phyloP scores from a whole-genome alignment of 2,797 vertebrate species.

The Gymnocypris eckloni region DNA sequence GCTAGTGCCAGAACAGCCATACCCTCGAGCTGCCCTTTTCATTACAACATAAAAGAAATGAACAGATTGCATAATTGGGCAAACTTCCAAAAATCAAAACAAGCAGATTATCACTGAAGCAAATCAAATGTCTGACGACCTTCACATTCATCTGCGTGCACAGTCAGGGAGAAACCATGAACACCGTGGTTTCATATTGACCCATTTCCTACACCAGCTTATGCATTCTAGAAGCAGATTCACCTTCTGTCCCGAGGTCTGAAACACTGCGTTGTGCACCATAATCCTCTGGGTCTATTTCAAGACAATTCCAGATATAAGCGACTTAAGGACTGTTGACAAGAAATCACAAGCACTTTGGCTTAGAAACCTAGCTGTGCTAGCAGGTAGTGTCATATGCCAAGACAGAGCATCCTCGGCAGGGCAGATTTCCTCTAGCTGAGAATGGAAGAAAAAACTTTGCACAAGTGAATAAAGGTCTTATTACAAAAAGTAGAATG shows the following conservation, averaged over 20 bases:
- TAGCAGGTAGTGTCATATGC: constrained; percentile 26
- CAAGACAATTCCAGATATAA: constrained; percentile 47
- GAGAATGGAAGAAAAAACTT: neutral
- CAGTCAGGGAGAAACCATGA: neutral
- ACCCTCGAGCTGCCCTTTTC: constrained; percentile 32
- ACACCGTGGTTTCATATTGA: constrained; percentile 26
- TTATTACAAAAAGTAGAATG: neutral
- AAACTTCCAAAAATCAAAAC: constrained; percentile 22
- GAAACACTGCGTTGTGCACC: neutral
- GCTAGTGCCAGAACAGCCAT: constrained; percentile 20
- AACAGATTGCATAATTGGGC: constrained; percentile 46
- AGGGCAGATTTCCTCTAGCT: neutral
- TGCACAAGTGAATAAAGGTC: neutral
- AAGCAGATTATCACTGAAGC: constrained; percentile 48
- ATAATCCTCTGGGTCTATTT: constrained; percentile 42
- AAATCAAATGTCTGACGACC: constrained; percentile 41
- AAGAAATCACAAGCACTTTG: constrained; percentile 41
- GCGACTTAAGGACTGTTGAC: constrained; percentile 44
- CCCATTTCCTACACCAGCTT: constrained; percentile 3
- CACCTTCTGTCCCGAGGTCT: constrained; percentile 15
- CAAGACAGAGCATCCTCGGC: neutral
- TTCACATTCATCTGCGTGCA: constrained; percentile 25
- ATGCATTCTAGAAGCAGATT: neutral
- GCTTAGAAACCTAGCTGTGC: neutral
- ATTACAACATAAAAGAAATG: constrained; percentile 30